Conservation (phyloP, 2,113 vertebrate genomes). For the Ctenomys sociabilis region DNA sequence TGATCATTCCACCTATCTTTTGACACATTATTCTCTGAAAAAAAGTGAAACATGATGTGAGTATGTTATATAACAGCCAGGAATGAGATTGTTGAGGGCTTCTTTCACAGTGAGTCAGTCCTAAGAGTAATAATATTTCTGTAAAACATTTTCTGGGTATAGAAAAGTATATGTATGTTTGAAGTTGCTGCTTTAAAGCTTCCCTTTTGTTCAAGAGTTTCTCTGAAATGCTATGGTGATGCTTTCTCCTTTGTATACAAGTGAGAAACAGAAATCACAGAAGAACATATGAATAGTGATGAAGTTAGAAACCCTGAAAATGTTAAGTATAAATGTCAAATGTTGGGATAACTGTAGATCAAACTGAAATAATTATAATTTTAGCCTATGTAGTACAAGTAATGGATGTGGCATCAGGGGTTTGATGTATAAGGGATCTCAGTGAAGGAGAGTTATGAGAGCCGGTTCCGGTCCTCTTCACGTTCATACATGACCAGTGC, state of each 20-base stretch:
- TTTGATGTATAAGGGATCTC: accelerated
- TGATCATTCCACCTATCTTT: neutral
- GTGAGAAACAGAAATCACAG: neutral
- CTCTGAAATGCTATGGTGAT: neutral
- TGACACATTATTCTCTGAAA: neutral
- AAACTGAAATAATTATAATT: accelerated
- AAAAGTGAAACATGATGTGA: neutral
- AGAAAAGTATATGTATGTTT: neutral
- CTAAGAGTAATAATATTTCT: slow-evolving; percentile 23
- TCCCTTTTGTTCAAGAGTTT: accelerated
- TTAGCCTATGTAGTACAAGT: neutral
- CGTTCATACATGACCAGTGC: accelerated
- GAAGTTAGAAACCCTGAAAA: slow-evolving; percentile 25
- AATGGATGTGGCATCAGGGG: accelerated
- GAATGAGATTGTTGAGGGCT: neutral
- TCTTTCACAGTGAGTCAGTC: neutral
- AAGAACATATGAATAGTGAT: neutral
- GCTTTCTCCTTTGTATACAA: accelerated
- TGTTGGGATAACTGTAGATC: neutral
- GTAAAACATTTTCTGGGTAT: neutral
- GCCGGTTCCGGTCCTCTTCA: neutral
- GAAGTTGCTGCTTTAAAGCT: neutral
- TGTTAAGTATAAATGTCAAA: neutral
- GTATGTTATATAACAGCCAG: neutral
- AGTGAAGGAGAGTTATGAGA: accelerated